These are phyloP conservation scores for Adineta ricciae DNA, from an alignment of 2,888 invertebrate genomes.

Conservation along the genomic window DNA sequence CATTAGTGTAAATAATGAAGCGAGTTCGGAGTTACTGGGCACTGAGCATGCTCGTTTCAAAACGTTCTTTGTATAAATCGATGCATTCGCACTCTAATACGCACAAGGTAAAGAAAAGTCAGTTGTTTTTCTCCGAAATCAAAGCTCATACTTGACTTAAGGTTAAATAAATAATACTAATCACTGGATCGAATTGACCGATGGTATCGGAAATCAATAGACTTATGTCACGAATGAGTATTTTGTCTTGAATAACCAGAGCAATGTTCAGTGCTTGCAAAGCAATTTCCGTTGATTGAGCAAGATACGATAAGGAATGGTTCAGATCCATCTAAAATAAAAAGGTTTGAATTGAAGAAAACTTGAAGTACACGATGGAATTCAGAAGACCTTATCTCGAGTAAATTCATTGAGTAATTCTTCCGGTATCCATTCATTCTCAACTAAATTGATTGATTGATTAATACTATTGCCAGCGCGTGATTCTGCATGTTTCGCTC, in stretches of 20 bases:
- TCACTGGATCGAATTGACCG: neutral
- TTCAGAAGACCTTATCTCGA: neutral
- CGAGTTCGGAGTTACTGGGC: slow-evolving; percentile 8
- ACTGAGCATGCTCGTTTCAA: neutral
- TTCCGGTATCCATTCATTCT: neutral
- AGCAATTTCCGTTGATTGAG: neutral
- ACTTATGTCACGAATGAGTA: slow-evolving; percentile 9
- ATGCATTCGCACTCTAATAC: neutral
- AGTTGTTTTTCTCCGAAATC: neutral
- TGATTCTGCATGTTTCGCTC: neutral
- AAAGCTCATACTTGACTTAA: neutral
- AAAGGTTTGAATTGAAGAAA: too few relatives aligned
- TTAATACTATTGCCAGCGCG: neutral
- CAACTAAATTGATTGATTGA: neutral
- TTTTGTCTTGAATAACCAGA: slow-evolving; percentile 4
- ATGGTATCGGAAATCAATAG: neutral
- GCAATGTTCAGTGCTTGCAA: neutral
- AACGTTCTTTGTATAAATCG: neutral
- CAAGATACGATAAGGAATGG: neutral
- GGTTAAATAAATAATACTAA: neutral
- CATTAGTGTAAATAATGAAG: slow-evolving; percentile 1
- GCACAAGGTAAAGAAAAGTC: neutral
- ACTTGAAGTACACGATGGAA: neutral
- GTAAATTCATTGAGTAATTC: neutral
- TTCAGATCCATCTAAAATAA: neutral